A percentile compares a stretch with the other conserved stretches of the same genome.
These are phyloP conservation scores for Caenorhabditis sp. DNA, from an alignment of 2,888 invertebrate genomes.

Conservation along the genomic window DNA sequence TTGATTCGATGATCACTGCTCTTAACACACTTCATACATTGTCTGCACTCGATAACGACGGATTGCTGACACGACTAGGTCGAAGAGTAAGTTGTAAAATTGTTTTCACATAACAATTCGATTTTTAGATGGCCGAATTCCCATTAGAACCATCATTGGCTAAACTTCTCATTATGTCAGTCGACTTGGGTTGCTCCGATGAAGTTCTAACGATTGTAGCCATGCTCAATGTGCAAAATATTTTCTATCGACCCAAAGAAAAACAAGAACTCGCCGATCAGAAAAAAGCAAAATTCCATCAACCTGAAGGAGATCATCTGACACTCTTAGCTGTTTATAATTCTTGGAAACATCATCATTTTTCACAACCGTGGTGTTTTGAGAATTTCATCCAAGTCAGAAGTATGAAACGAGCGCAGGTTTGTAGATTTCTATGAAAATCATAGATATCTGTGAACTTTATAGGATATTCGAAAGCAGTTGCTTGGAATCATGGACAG, in stretches of 20 bases:
- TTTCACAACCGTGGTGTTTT: conserved; percentile 98
- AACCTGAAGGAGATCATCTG: conserved; percentile 96
- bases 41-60: conserved; percentile 87
- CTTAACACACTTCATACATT: conserved; percentile 94
- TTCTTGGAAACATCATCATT: conserved; percentile 98
- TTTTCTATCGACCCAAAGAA: conserved; percentile 86
- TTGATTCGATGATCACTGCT: conserved; percentile 89
- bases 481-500: conserved; percentile 78
- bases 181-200: conserved; percentile 94
- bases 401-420: conserved; percentile 86
- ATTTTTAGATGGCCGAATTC: conserved; percentile 94
- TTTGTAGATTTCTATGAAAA: too few species aligned
- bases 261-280: conserved; percentile 96
- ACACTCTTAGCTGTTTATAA: conserved; percentile 97
- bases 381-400: conserved; percentile 98
- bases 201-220: conserved; percentile 97
- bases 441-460: too few species aligned
- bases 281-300: conserved; percentile 98
- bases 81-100: conserved; percentile 73
- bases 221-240: conserved; percentile 98
- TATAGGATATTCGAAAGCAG: conserved; percentile 90
- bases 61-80: conserved; percentile 76
- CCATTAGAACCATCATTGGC: conserved; percentile 96
- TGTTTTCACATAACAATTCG: neutral
- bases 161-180: conserved; percentile 99